Base-by-base conservation (phyloP, 1,140 invertebrate genomes). In the Brachionus koreanus region DNA sequence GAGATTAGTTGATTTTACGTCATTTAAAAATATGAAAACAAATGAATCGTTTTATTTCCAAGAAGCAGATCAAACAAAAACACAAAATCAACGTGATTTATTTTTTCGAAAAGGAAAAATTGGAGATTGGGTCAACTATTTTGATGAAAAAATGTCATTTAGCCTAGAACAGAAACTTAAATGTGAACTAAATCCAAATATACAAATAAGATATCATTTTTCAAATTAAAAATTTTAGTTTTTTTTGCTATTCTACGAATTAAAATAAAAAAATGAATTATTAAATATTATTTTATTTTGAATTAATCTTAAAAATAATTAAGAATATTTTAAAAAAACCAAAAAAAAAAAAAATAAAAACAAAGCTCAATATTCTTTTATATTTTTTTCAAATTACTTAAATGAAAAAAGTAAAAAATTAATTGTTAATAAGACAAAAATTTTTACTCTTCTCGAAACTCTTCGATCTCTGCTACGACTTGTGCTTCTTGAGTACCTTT, bases 101-200 rank as follows among this genome's bases (percentile, higher is more conserved):
- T 75, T 46, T 52, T 75, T 75, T 19, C 72, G 72, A n/a, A 75
- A 75, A 75, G 72, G 72, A 13, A 12, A 75, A 52, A 52, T 52
- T 23, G 46, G 46, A 37, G 37, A 75, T 23, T 52, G 46, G 39
- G 19, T 46, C 13, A 75, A 42, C 13, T 42, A 75, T 52, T 75
- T 75, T 75, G 16, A 35, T 29, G 72, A 75, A 25, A 9, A 52
- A 43, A 75, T 75, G 72, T 65, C 63, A 12, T 12, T 12, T 33
- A 33, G 13, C 13, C 12, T 65, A 5, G 25, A 65, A 1, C 7
- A 65, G 13, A 65, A 33, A 13, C 4, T 65, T 13, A 65, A 33
- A 13, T 6, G 13, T 12, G 33, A 65, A 33, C 10, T 65, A 5
- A 65, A 65, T 65, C 63, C 63, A 33, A 65, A 16, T 12, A 65